Percentiles rank a stretch among this genome's conserved stretches.
These are phyloP conservation scores for Piaya cayana DNA, from an alignment of 2,113 vertebrate species.

Conservation along the genomic window DNA sequence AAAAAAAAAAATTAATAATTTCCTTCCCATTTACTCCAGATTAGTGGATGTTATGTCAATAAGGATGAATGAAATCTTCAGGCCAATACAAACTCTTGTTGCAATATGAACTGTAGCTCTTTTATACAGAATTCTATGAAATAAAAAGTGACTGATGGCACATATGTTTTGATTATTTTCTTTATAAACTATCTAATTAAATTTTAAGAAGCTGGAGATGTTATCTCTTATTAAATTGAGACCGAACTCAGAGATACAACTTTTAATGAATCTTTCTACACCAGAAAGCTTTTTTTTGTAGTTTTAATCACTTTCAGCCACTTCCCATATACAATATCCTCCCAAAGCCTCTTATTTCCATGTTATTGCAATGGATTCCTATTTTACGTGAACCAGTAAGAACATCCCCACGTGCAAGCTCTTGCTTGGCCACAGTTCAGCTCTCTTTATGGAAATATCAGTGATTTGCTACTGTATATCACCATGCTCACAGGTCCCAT, in stretches of 20 bases:
- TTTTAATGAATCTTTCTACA: conserved; percentile 69
- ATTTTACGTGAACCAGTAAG: background rate
- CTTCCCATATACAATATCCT: background rate
- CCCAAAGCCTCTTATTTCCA: conserved; percentile 18
- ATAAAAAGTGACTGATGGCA: conserved; percentile 57
- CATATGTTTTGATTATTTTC: conserved; percentile 75
- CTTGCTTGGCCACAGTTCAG: background rate
- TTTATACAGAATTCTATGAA: background rate
- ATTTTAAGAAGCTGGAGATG: conserved; percentile 69
- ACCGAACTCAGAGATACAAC: conserved; percentile 48
- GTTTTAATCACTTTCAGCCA: conserved; percentile 42
- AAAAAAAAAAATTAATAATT: background rate
- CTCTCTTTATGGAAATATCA: background rate
- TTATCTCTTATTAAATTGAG: conserved; percentile 60
- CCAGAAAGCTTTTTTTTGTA: background rate
- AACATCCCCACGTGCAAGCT: background rate
- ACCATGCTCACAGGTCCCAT: background rate
- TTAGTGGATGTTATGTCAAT: background rate
- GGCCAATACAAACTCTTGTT: background rate
- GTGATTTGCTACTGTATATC: rapidly evolving
- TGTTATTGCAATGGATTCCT: background rate
- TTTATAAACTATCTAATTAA: conserved; percentile 75
- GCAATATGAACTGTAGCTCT: background rate
- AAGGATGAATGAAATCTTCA: background rate
- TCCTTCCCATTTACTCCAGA: background rate